A percentile compares a stretch with the other conserved stretches of the same genome.
phyloP scores from a whole-genome alignment of 2,888 invertebrate genomes.

The Phortica magna region DNA sequence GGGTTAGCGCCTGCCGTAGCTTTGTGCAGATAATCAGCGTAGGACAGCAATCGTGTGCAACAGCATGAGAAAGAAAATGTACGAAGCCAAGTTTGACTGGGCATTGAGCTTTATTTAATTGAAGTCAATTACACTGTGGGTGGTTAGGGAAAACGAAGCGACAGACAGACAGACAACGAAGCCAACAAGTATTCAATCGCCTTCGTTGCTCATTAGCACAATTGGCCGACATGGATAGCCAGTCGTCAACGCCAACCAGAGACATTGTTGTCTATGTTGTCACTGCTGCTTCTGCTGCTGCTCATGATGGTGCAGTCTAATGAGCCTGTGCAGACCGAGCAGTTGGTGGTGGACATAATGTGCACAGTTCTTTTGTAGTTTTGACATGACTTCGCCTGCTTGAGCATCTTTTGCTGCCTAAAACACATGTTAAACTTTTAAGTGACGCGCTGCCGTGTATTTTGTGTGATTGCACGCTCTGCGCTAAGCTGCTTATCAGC shows the following conservation, averaged over 20 bases:
- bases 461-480: neutral
- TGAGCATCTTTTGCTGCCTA: conserved; percentile 21
- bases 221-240: conserved; percentile 10
- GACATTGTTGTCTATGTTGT: neutral
- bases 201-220: conserved; percentile 61
- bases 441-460: conserved; percentile 43
- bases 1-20: neutral
- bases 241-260: neutral
- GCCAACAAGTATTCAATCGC: conserved; percentile 23
- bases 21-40: conserved; percentile 17
- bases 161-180: conserved; percentile 41
- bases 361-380: neutral
- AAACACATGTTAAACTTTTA: conserved; percentile 62
- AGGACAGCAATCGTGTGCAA: no score
- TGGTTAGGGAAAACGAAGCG: conserved; percentile 42
- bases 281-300: neutral
- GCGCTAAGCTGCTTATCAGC: conserved; percentile 58
- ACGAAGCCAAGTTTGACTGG: neutral
- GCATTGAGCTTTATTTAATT: conserved; percentile 71
- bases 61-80: no score
- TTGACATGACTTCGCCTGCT: neutral
- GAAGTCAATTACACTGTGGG: conserved; percentile 75
- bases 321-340: conserved; percentile 18
- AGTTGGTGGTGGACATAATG: neutral
- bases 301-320: neutral